Percentiles rank a stretch among this genome's conserved stretches.
Conservation (phyloP, 2,888 invertebrate species). For the Siphonodentalium dalli region DNA sequence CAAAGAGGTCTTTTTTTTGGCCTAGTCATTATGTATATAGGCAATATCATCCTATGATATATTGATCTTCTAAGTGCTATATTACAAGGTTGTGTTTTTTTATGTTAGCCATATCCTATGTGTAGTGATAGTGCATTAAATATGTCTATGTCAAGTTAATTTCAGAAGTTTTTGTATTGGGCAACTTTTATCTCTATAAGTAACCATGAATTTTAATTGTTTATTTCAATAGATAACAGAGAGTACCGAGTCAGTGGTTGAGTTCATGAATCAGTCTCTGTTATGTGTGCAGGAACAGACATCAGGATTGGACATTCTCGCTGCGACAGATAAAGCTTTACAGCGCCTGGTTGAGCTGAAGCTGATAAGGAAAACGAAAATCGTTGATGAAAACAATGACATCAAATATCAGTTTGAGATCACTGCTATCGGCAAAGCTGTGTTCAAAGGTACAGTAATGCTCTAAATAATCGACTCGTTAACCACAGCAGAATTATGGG, state of each 20-base stretch:
- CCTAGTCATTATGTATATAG: too few relatives aligned
- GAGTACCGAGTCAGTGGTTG: slow-evolving; percentile 38
- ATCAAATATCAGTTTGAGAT: slow-evolving; percentile 44
- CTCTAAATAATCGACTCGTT: too few relatives aligned
- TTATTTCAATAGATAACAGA: slow-evolving; percentile 33
- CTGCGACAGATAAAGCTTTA: slow-evolving; percentile 41
- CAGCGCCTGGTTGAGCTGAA: slow-evolving; percentile 47
- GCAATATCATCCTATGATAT: too few relatives aligned
- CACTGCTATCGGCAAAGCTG: slow-evolving; percentile 76
- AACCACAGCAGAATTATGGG: too few relatives aligned
- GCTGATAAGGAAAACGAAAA: slow-evolving; percentile 39
- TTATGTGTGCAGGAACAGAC: slow-evolving; percentile 71
- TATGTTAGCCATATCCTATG: too few relatives aligned
- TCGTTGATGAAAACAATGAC: slow-evolving; percentile 1
- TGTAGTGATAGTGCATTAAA: background rate
- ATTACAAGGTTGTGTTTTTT: too few relatives aligned
- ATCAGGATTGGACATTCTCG: slow-evolving; percentile 36
- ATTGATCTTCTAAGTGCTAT: too few relatives aligned
- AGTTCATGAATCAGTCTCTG: slow-evolving; percentile 72
- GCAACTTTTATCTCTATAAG: background rate
- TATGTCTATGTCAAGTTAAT: background rate
- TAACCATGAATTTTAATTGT: background rate
- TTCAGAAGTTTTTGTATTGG: background rate
- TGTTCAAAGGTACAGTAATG: slow-evolving; percentile 75
- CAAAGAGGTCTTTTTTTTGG: too few relatives aligned